Evolutionary conservation across 2,797 vertebrate genomes (phyloP).

Genomic region (Myioborus miniatus): DNA sequence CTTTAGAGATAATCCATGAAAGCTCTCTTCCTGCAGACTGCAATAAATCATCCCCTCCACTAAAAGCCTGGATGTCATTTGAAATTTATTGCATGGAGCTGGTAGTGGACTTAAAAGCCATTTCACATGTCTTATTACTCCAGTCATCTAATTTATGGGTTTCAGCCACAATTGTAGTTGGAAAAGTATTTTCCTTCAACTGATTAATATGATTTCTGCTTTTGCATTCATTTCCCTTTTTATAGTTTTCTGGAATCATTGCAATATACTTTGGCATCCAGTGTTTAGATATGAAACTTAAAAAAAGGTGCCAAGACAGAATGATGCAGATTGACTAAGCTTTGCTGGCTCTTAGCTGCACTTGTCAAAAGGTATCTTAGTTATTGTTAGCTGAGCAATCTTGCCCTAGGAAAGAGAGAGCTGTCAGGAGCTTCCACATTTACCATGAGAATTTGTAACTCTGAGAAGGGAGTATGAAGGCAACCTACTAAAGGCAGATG

Average conservation of each 20-base stretch:
- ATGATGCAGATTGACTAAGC: slow-evolving; percentile 62
- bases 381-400: slow-evolving; percentile 72
- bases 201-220: slow-evolving; percentile 72
- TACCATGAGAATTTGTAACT: slow-evolving; percentile 61
- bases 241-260: slow-evolving; percentile 2
- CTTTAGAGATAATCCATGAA: slow-evolving; percentile 82
- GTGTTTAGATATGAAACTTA: slow-evolving; percentile 26
- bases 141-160: slow-evolving; percentile 80
- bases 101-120: slow-evolving; percentile 82
- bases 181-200: slow-evolving; percentile 73
- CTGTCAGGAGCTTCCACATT: slow-evolving; percentile 66
- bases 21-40: slow-evolving; percentile 75
- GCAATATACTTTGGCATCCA: slow-evolving; percentile 30
- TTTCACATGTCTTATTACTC: slow-evolving; percentile 82
- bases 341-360: slow-evolving; percentile 64
- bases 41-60: slow-evolving; percentile 80
- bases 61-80: slow-evolving; percentile 81
- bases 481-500: slow-evolving; percentile 56
- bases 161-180: slow-evolving; percentile 73
- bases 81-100: slow-evolving; percentile 81
- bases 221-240: slow-evolving; percentile 61
- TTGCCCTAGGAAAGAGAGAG: slow-evolving; percentile 69
- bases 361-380: slow-evolving; percentile 75
- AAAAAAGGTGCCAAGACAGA: slow-evolving; percentile 51
- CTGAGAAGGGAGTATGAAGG: slow-evolving; percentile 13